Percentiles rank a stretch among this genome's conserved stretches.
These are phyloP conservation scores for Origma solitaria DNA, from an alignment of 2,113 vertebrate genomes.

Conservation along the genomic window DNA sequence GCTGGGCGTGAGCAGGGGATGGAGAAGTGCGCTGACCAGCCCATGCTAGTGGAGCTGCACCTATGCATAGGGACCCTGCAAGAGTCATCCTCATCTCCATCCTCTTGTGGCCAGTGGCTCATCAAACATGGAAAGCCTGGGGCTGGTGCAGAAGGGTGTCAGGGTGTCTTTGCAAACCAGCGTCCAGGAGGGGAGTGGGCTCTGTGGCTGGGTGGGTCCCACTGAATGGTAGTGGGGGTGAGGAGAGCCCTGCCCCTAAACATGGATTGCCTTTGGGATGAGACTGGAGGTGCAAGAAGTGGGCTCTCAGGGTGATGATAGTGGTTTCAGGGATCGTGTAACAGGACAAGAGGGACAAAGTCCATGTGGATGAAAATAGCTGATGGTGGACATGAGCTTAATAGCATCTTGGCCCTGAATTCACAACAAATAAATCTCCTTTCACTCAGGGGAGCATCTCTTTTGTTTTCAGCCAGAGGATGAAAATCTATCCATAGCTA, in stretches of 20 bases:
- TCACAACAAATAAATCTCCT: not conserved
- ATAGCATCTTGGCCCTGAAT: not conserved
- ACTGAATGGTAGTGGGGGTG: not conserved
- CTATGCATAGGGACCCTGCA: rapidly evolving
- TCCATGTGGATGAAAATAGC: not conserved
- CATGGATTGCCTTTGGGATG: not conserved
- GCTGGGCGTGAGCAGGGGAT: not conserved
- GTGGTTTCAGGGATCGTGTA: not conserved
- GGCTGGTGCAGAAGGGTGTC: not conserved
- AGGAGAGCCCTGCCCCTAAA: not conserved
- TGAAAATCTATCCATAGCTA: not conserved
- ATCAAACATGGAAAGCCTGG: not conserved
- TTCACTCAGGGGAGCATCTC: not conserved
- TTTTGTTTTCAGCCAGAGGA: not conserved
- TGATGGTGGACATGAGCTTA: not conserved
- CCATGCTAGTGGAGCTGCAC: not conserved
- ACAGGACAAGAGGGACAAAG: not conserved
- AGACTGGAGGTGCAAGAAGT: not conserved
- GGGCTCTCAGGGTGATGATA: too few relatives aligned
- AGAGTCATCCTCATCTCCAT: not conserved
- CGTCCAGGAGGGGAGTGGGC: not conserved
- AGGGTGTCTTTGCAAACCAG: not conserved
- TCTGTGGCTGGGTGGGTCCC: not conserved
- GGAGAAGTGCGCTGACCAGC: not conserved
- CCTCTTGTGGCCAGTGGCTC: not conserved